Base-by-base conservation (phyloP, 2,797 vertebrate genomes). In the Salmo trutta region DNA sequence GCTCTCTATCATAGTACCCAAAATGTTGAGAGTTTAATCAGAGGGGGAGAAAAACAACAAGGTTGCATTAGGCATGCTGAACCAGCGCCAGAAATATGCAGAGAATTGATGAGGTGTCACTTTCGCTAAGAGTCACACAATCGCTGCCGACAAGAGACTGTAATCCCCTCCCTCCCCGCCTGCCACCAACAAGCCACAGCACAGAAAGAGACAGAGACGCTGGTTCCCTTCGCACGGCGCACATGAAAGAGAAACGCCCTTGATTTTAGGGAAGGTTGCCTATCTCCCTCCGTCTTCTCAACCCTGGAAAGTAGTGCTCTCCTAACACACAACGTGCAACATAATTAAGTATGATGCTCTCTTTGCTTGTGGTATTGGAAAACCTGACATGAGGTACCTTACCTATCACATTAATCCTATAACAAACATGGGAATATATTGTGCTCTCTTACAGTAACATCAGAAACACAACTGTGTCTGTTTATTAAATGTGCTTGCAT, bases 31-130 rank as follows among this genome's bases (percentile, higher is more conserved):
- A 84, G 88, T 88, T 84, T 75, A 76, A 87, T 59, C 73, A 80
- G 84, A 79, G 36, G 77, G 74, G 21, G 64, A 66, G 59, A 66
- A 81, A 76, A 81, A 79, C 84, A 85, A 87, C 80, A 84, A 84
- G 76, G 81, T 72, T 79, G 88, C 86, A 93, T 93, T 93, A 92
- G 81, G 88, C 85, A 91, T 91, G 92, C 91, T 83, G 89, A 87
- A 88, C 86, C 77, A 66, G 87, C 82, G 88, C 85, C 89, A 89
- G 92, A 92, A 92, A 93, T 94, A 93, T 93, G 90, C 91, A 93
- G 83, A 87, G 87, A 93, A 94, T 93, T 93, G 91, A 94, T 93
- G 93, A 93, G 91, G 91, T 93, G 93, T 94, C 93, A 94, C 92
- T 93, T 95, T 93, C 90, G 90, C 88, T 93, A 90, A 94, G 91